phyloP scores from a whole-genome alignment of 2,888 invertebrate genomes.

The Nymphalis urticae region DNA sequence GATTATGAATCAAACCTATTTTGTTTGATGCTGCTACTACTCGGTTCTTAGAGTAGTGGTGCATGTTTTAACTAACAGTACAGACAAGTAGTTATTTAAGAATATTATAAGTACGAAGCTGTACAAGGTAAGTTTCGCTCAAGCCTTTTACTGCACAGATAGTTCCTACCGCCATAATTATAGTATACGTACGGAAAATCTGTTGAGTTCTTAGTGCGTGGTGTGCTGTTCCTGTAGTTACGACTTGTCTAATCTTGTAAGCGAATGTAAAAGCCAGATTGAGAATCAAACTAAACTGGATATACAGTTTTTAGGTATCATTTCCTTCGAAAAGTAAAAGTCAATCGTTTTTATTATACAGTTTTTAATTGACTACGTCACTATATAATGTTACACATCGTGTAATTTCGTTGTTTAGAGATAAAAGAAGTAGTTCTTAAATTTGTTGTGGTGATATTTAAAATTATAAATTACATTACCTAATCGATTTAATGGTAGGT shows the following conservation, averaged over 20 bases:
- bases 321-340: conserved; percentile 9
- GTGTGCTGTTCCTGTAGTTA: conserved; percentile 29
- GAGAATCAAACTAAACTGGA: not conserved
- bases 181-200: conserved; percentile 61
- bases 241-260: not conserved
- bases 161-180: conserved; percentile 55
- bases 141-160: conserved; percentile 41
- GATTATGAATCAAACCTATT: too few species aligned
- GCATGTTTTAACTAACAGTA: not conserved
- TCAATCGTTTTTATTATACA: not conserved
- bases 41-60: too few species aligned
- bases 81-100: conserved; percentile 18
- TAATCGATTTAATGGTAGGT: too few species aligned
- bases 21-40: too few species aligned
- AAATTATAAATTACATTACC: too few species aligned
- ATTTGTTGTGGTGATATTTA: too few species aligned
- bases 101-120: conserved; percentile 26
- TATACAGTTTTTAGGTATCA: not conserved
- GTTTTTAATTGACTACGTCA: not conserved
- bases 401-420: too few species aligned
- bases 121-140: conserved; percentile 40
- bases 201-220: conserved; percentile 46
- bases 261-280: not conserved
- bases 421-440: too few species aligned
- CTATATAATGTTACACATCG: too few species aligned